Percentiles rank a stretch among this genome's conserved stretches.
Conservation (phyloP, 2,888 invertebrate genomes). For the Nymphalis c-album region DNA sequence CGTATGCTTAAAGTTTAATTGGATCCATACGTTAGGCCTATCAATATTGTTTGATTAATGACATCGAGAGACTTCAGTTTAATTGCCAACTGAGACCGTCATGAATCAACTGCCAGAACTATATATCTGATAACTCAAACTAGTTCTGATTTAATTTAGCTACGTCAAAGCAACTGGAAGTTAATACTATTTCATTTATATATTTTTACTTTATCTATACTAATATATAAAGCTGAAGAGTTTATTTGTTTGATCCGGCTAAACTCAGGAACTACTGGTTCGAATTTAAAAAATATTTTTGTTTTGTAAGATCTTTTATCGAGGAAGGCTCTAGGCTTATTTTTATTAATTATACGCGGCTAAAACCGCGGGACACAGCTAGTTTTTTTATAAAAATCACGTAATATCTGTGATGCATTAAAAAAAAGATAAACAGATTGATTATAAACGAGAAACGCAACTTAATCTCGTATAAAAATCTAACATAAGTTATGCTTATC, state of each 20-base stretch:
- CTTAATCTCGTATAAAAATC: neutral
- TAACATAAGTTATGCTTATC: neutral
- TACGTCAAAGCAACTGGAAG: conserved; percentile 43
- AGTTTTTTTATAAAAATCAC: conserved; percentile 18
- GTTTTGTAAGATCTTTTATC: no score
- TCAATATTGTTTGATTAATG: conserved; percentile 79
- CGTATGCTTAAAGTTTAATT: conserved; percentile 51
- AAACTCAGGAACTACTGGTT: no score
- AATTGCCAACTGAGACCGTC: conserved; percentile 73
- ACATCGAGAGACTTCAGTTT: conserved; percentile 69
- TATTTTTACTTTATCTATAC: neutral
- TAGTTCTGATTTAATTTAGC: conserved; percentile 35
- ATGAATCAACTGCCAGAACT: conserved; percentile 75
- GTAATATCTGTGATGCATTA: conserved; percentile 7
- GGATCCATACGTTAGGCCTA: conserved; percentile 74
- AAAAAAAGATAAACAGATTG: neutral
- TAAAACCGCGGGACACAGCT: no score
- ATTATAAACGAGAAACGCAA: neutral
- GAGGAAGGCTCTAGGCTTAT: no score
- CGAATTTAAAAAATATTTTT: no score
- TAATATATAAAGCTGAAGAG: no score
- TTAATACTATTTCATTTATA: conserved; percentile 19
- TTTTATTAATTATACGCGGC: no score
- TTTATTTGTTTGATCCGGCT: no score
- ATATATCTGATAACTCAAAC: conserved; percentile 70